Conservation (phyloP, 2,888 invertebrate genomes). For the Megaustenia siamemsis region DNA sequence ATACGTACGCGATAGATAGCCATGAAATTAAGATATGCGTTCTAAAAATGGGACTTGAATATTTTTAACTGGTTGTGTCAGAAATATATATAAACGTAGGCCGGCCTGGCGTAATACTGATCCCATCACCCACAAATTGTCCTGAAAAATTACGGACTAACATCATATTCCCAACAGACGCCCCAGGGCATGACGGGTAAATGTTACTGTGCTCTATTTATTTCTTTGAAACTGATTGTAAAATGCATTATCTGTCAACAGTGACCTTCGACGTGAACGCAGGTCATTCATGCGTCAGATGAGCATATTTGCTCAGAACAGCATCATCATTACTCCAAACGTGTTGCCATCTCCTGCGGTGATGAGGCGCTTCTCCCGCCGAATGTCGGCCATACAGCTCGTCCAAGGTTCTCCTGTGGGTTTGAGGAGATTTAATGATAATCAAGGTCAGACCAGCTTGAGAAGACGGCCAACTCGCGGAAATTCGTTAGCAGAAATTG, state of each 20-base stretch:
- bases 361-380: conserved; percentile 52
- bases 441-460: conserved; percentile 14
- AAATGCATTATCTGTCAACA: background rate
- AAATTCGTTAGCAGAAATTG: conserved; percentile 50
- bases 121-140: too few relatives aligned
- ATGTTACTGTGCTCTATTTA: too few relatives aligned
- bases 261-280: conserved; percentile 52
- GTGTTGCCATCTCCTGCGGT: conserved; percentile 45
- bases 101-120: too few relatives aligned
- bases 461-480: conserved; percentile 45
- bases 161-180: too few relatives aligned
- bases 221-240: too few relatives aligned
- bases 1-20: too few relatives aligned
- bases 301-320: conserved; percentile 50
- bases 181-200: too few relatives aligned
- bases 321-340: conserved; percentile 54
- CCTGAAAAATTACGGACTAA: too few relatives aligned
- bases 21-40: too few relatives aligned
- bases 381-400: conserved; percentile 46
- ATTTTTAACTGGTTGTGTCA: too few relatives aligned
- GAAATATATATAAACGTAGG: too few relatives aligned
- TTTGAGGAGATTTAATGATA: conserved; percentile 23
- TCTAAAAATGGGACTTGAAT: too few relatives aligned
- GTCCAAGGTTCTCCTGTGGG: conserved; percentile 46
- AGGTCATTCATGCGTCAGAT: conserved; percentile 54